Evolutionary conservation across 2,797 vertebrate genomes (phyloP), one percentile per base, ranked within the genome.

Genomic region (Ctenosaura bakeri): DNA sequence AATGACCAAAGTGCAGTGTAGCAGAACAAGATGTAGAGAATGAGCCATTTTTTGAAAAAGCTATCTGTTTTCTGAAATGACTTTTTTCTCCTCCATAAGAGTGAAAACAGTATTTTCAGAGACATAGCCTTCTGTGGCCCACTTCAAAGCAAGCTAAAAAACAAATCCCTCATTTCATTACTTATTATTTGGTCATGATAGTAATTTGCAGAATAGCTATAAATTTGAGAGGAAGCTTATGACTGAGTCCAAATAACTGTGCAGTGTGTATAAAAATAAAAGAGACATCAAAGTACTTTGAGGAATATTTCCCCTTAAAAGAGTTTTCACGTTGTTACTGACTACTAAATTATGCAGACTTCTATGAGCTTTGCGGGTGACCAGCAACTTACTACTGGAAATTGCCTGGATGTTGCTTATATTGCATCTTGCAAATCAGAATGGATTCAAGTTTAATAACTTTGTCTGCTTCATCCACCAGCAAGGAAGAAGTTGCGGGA

Each of bases 221-320:
- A 91, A 76, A 89, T 93, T 94, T 94, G 88, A 91, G n/a, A 81
- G 32, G 32, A 91, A 80, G 22, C 22, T 83, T 66, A 85, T 91
- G 66, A 79, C 46, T 35, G 52, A 90, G 18, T 90, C 76, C 92
- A 95, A 94, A 94, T 92, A 90, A 90, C 88, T 92, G 18, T 42
- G 71, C 73, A 35, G 8, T 79, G 2, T 38, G 4, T 16, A 64
- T 85, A 94, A 1, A 0, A 93, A 92, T 90, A 91, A 93, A 94
- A 87, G 2, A 42, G 22, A 20, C 32, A 0, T 29, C 85, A 88
- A 90, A 79, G 74, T 35, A 76, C 62, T 90, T 80, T 90, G 74
- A 90, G 46, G 88, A 94, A 66, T 22, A 88, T 13, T 64, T 92
- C n/a, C 88, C 92, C 80, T 92, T 85, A 86, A 52, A 90, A 92